A percentile compares a stretch with the other conserved stretches of the same genome.
These are phyloP conservation scores for Chelmon rostratus DNA, from an alignment of 2,797 vertebrate species.

Conservation along the genomic window DNA sequence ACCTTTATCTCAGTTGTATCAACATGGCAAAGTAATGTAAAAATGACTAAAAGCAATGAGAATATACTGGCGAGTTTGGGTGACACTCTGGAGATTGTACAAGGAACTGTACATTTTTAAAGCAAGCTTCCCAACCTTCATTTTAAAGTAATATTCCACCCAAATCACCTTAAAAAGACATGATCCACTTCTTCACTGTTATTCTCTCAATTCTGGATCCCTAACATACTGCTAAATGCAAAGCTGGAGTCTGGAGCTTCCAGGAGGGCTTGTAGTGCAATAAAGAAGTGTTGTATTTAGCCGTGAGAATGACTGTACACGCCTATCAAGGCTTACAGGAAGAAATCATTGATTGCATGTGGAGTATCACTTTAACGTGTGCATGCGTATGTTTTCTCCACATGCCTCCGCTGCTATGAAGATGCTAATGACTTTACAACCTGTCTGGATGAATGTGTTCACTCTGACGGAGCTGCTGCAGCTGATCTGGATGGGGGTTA, in stretches of 20 bases:
- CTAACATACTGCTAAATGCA: no score
- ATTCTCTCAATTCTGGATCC: no score
- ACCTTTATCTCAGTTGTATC: neutral
- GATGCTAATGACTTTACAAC: constrained; percentile 76
- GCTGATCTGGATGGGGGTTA: constrained; percentile 23
- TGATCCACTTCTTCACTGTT: neutral
- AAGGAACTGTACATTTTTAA: neutral
- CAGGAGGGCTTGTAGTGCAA: neutral
- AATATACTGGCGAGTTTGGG: neutral
- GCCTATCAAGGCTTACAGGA: neutral
- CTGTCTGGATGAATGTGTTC: constrained; percentile 60
- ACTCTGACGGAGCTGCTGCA: constrained; percentile 35
- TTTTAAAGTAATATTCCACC: neutral
- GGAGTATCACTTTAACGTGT: neutral
- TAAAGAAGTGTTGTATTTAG: neutral
- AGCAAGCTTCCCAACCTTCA: neutral
- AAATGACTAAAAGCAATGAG: neutral
- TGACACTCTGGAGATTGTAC: neutral
- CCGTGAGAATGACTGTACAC: neutral
- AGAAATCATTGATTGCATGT: neutral
- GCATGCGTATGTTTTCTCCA: neutral
- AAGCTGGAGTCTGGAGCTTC: no score
- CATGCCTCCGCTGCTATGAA: constrained; percentile 34
- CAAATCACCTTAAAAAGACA: neutral
- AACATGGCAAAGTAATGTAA: neutral